These are phyloP conservation scores for Arothron firmamentum DNA, from an alignment of 2,113 vertebrate genomes.

Conservation along the genomic window DNA sequence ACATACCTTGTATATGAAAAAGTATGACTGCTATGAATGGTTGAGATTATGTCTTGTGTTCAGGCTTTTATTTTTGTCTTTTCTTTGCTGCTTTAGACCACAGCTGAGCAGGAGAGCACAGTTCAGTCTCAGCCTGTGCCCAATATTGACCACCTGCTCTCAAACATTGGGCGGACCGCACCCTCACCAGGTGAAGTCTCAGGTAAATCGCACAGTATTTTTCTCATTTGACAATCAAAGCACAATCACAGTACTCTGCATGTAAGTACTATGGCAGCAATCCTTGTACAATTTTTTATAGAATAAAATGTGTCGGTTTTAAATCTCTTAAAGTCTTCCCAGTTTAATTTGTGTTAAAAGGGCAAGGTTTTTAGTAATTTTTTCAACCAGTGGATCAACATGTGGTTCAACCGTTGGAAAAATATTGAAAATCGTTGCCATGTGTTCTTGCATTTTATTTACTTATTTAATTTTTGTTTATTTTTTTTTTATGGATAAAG, in stretches of 20 bases:
- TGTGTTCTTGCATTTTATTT: constrained; percentile 25
- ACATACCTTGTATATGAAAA: too few relatives aligned
- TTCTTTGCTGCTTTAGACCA: constrained; percentile 76
- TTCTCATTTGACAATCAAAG: background rate
- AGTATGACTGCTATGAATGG: background rate
- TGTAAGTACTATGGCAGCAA: constrained; percentile 13
- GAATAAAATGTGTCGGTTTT: constrained; percentile 13
- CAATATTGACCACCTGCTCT: constrained; percentile 99
- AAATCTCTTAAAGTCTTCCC: constrained; percentile 26
- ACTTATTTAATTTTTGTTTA: background rate
- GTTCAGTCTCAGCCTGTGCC: constrained; percentile 98
- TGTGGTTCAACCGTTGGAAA: constrained; percentile 34
- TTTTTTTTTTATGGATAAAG: background rate
- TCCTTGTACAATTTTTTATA: constrained; percentile 8
- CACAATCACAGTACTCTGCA: background rate
- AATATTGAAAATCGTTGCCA: constrained; percentile 44
- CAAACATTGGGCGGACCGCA: constrained; percentile 94
- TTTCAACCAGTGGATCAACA: constrained; percentile 35
- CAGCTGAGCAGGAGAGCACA: constrained; percentile 90
- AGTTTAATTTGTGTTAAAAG: constrained; percentile 43
- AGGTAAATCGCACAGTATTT: constrained; percentile 79
- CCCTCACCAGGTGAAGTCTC: constrained; percentile 91
- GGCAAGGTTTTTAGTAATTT: constrained; percentile 60
- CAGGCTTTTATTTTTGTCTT: background rate
- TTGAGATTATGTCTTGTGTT: background rate